Evolutionary conservation across 2,113 vertebrate species (phyloP).

Genomic region (Mormyrus iriodes): DNA sequence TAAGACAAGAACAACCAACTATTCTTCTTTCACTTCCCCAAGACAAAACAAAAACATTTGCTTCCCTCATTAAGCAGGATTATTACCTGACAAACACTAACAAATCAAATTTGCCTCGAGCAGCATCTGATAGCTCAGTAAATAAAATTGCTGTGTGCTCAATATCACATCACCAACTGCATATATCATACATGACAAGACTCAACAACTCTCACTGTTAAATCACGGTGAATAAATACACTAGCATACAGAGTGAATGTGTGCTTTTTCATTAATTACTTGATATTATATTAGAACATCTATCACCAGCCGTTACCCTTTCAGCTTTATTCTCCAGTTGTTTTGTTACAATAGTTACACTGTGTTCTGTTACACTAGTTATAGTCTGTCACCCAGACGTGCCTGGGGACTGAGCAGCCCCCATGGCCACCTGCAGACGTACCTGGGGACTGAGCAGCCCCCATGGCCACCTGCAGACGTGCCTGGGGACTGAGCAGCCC

Average conservation of each 20-base stretch:
- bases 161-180: background rate
- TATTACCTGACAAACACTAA: background rate
- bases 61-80: background rate
- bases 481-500: conserved; percentile 68
- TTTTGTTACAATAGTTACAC: background rate
- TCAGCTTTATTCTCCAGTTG: background rate
- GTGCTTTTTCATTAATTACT: background rate
- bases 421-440: conserved; percentile 16
- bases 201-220: background rate
- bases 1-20: background rate
- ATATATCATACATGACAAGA: background rate
- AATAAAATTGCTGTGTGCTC: background rate
- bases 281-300: background rate
- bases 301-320: background rate
- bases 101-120: background rate
- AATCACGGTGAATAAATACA: background rate
- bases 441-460: conserved; percentile 68
- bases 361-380: background rate
- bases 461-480: conserved; percentile 16
- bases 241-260: background rate
- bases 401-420: background rate
- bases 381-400: background rate
- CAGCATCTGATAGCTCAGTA: background rate
- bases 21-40: conserved; percentile 2
- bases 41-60: background rate